These are phyloP conservation scores for Rhinophrynus dorsalis DNA, from an alignment of 2,797 vertebrate species.

Conservation along the genomic window DNA sequence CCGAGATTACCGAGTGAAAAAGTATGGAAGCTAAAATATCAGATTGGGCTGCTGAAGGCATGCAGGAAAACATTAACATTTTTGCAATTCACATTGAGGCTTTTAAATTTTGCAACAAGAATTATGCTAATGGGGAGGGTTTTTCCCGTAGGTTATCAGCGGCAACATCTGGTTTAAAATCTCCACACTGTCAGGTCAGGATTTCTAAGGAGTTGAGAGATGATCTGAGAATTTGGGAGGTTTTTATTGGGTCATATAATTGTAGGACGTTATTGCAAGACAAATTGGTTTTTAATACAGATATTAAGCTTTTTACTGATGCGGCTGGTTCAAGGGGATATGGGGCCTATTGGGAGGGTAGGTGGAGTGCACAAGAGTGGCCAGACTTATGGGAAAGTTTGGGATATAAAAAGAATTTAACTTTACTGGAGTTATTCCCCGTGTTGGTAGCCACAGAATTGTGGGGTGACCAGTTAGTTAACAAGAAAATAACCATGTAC, in stretches of 20 bases:
- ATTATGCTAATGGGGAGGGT: background rate
- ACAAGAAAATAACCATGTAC: too few species aligned
- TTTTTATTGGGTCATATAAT: background rate
- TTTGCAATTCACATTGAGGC: background rate
- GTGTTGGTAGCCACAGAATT: background rate
- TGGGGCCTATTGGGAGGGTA: background rate
- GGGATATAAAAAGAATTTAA: background rate
- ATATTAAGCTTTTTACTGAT: background rate
- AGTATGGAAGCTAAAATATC: background rate
- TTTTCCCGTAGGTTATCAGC: too few species aligned
- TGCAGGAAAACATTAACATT: background rate
- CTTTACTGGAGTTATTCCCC: background rate
- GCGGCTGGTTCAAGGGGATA: background rate
- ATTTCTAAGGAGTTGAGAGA: background rate
- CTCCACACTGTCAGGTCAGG: background rate
- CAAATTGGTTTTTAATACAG: background rate
- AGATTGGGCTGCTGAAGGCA: background rate
- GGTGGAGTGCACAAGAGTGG: background rate
- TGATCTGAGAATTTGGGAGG: background rate
- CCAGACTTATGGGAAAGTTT: background rate
- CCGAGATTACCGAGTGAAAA: background rate
- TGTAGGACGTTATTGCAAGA: background rate
- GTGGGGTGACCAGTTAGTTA: too few species aligned
- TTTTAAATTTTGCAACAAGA: background rate
- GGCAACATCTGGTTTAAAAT: too few species aligned